Base-by-base conservation (phyloP, 2,888 invertebrate species). In the Thymelicus acteon region DNA sequence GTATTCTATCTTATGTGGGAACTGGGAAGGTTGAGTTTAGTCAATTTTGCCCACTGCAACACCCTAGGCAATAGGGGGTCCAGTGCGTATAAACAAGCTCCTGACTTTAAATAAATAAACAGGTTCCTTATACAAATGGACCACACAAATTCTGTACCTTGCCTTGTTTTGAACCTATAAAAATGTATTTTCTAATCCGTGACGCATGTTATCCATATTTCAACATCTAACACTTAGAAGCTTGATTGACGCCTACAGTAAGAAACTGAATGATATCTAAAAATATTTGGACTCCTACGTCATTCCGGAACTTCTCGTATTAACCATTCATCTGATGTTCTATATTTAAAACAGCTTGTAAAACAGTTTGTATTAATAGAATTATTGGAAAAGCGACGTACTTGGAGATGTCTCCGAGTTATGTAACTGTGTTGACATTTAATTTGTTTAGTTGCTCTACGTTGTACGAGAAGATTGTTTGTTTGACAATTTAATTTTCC, bases 221-320 rank as follows among this genome's bases (percentile, higher is more conserved):
- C 47, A 48, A 31, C 47, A 48, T 48, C 61, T 19, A 60, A 63
- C 7, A 63, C 31, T 57, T 37, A 37, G 49, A 49, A 37, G 52
- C 37, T 31, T 62, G 62, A 63, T 39, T 49, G 37, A 63, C 63
- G 63, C 31, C 63, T 37, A 47, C 61, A 24, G 47, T n/a, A 37
- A 37, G 10, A 39, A 31, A 49, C 37, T 31, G 63, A 63, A 39
- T 39, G 37, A 44, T 40, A 12, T 61, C 47, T 60, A 15, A 60
- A 60, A 49, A 63, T 62, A 62, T 62, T 62, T 62, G 37, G 31
- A 48, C 49, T 62, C 31, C 2, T 48, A 48, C 62, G 47, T 40
- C 60, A 19, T 37, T 58, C 13, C 37, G 37, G 31, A 37, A 39
- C 58, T 58, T 13, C 13, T 57, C 57, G 31, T 24, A 31, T 57